A percentile compares a stretch with the other conserved stretches of the same genome.
Conservation (phyloP, 2,888 invertebrate species). For the Rosalia funebris region DNA sequence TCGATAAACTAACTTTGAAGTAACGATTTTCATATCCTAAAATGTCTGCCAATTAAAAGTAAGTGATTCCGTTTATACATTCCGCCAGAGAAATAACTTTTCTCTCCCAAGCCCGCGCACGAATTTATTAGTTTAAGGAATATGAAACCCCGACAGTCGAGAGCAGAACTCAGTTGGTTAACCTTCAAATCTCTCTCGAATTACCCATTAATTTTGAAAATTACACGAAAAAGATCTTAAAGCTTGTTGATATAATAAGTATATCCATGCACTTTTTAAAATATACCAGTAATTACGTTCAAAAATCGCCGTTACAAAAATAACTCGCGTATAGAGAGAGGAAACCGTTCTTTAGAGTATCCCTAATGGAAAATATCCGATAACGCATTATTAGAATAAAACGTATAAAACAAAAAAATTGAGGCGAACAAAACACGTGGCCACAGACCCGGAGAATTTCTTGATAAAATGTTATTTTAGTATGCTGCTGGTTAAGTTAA, state of each 20-base stretch:
- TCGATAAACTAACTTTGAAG: too few relatives aligned
- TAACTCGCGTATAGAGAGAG: conserved; percentile 25
- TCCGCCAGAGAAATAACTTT: not conserved
- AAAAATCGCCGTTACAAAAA: conserved; percentile 27
- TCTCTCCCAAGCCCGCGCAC: not conserved
- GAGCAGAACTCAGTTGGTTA: not conserved
- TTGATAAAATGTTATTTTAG: conserved; percentile 48
- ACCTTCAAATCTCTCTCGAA: not conserved
- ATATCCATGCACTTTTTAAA: conserved; percentile 1
- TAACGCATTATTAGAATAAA: conserved; percentile 38
- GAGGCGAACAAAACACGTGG: conserved; percentile 41
- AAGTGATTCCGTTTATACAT: not conserved
- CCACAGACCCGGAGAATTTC: conserved; percentile 35
- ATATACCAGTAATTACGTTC: conserved; percentile 25
- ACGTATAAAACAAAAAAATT: conserved; percentile 38
- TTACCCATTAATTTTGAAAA: conserved; percentile 9
- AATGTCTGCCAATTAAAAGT: not conserved
- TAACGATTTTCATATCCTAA: not conserved
- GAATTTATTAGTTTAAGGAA: not conserved
- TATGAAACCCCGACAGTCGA: not conserved
- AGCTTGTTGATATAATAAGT: not conserved
- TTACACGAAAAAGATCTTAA: not conserved
- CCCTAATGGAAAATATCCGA: conserved; percentile 42
- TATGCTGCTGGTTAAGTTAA: conserved; percentile 38
- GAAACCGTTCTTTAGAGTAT: conserved; percentile 31